phyloP scores from a whole-genome alignment of 2,888 invertebrate species.

The Sarcophaga variegata region DNA sequence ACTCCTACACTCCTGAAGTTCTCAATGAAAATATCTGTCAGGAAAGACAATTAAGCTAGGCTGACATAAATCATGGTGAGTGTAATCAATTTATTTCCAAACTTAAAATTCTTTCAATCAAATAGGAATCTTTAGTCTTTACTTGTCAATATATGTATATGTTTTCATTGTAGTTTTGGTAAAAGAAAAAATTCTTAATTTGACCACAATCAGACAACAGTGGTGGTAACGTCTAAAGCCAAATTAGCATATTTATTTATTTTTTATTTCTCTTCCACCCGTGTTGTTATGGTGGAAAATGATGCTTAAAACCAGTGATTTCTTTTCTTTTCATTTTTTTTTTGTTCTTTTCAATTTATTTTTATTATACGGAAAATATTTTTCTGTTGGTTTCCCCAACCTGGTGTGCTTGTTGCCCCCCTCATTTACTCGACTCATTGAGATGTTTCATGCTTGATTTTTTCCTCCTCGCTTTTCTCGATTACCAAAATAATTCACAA shows the following conservation, averaged over 20 bases:
- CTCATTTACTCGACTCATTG: not conserved
- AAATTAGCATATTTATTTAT: not conserved
- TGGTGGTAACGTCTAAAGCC: not conserved
- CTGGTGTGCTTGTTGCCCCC: not conserved
- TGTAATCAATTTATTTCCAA: too few relatives aligned
- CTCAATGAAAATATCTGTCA: too few relatives aligned
- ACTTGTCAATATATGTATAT: too few relatives aligned
- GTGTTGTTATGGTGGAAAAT: slow-evolving; percentile 39
- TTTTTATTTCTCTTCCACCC: not conserved
- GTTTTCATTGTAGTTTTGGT: too few relatives aligned
- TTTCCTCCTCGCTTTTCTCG: slow-evolving; percentile 5
- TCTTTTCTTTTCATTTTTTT: not conserved
- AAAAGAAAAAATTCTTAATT: not conserved
- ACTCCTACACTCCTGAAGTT: too few relatives aligned
- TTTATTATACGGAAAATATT: slow-evolving; percentile 1
- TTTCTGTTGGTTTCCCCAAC: not conserved
- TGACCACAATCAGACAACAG: not conserved
- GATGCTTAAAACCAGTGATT: slow-evolving; percentile 56
- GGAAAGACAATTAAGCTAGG: too few relatives aligned
- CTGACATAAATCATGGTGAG: too few relatives aligned
- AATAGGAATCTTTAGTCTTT: too few relatives aligned
- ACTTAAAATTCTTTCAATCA: too few relatives aligned
- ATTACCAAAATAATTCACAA: slow-evolving; percentile 47
- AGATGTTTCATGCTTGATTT: slow-evolving; percentile 62
- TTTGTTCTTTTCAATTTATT: slow-evolving; percentile 10